Evolutionary conservation across 64 coral and sea anemone genomes (phyloP).

Genomic region (Exaiptasia diaphana): DNA sequence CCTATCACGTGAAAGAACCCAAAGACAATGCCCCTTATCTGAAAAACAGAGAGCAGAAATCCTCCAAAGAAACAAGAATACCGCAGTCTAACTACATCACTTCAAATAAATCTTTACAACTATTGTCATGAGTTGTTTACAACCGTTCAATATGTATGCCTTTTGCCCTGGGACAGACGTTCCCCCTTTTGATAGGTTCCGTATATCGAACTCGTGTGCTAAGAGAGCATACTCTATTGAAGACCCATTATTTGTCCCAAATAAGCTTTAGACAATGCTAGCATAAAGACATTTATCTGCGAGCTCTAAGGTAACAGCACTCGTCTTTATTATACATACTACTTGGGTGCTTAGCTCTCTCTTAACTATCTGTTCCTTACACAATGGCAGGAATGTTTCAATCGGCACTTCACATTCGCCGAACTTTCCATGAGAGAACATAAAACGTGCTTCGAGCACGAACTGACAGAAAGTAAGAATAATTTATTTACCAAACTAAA

Average conservation of each 20-base stretch:
- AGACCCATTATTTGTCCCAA: slow-evolving; percentile 29
- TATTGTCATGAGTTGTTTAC: background rate
- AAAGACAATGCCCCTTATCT: slow-evolving; percentile 65
- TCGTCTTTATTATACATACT: slow-evolving; percentile 25
- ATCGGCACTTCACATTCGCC: background rate
- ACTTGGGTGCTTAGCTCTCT: background rate
- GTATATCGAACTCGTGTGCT: background rate
- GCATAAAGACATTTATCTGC: slow-evolving; percentile 56
- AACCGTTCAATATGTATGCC: no score
- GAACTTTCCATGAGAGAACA: slow-evolving; percentile 1
- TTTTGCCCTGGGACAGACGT: background rate
- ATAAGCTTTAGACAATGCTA: slow-evolving; percentile 51
- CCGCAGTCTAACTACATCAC: slow-evolving; percentile 5
- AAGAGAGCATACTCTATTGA: background rate
- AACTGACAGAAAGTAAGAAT: slow-evolving; percentile 53
- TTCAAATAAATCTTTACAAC: background rate
- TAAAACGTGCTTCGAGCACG: slow-evolving; percentile 51
- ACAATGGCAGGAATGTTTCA: slow-evolving; percentile 22
- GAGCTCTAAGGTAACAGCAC: slow-evolving; percentile 58
- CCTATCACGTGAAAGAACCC: slow-evolving; percentile 64
- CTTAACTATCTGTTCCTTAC: background rate
- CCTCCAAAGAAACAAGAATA: slow-evolving; percentile 38
- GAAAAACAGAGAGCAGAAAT: slow-evolving; percentile 59
- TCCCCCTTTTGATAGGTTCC: slow-evolving; percentile 7
- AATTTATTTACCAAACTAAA: slow-evolving; percentile 46